Evolutionary conservation across 2,797 vertebrate species (phyloP).

Genomic region (Margarornis squamiger): DNA sequence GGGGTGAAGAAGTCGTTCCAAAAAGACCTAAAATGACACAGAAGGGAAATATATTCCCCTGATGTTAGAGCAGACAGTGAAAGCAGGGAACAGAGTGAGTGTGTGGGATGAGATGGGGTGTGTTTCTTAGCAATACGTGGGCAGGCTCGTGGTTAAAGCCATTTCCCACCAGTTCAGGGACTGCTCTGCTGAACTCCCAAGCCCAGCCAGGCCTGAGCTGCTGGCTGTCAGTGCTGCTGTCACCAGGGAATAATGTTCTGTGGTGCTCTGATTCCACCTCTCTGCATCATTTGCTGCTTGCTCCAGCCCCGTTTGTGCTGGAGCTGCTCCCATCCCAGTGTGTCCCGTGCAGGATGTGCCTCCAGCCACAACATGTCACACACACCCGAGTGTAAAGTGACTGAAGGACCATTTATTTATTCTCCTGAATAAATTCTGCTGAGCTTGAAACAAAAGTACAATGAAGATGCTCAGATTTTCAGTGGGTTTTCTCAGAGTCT

Average conservation of each 20-base stretch:
- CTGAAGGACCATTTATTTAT: not conserved
- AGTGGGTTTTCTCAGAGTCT: not conserved
- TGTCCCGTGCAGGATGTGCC: not conserved
- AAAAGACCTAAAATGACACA: not conserved
- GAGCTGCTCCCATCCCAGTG: not conserved
- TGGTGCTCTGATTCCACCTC: not conserved
- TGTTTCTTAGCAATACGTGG: not conserved
- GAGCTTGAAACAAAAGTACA: not conserved
- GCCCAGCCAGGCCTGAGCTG: fast-evolving
- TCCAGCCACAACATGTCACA: fast-evolving
- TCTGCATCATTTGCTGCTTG: not conserved
- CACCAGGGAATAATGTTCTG: not conserved
- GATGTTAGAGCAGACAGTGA: not conserved
- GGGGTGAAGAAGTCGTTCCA: not conserved
- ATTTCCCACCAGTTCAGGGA: not conserved
- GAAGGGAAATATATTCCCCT: not conserved
- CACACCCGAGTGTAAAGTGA: fast-evolving
- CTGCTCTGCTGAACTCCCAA: not conserved
- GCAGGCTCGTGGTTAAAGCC: not conserved
- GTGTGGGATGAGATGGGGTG: not conserved
- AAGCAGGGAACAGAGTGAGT: not conserved
- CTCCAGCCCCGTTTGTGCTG: not conserved
- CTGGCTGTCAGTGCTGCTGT: not conserved
- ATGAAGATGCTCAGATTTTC: not conserved
- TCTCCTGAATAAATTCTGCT: not conserved